Conservation (phyloP, 2,797 vertebrate genomes). For the Pyrocephalus nanus region DNA sequence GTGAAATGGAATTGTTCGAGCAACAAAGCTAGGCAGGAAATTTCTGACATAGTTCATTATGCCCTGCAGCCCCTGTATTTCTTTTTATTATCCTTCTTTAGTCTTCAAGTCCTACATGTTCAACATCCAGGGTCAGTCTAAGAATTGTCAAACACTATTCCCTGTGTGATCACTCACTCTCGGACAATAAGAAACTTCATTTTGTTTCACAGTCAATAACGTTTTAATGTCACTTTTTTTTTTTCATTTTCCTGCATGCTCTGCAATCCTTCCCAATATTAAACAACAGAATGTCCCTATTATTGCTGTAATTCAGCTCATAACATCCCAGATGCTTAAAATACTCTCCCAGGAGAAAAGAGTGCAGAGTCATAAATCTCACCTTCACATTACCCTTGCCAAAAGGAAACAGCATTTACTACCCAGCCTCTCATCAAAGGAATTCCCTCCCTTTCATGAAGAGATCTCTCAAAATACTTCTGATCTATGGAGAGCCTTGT, state of each 20-base stretch:
- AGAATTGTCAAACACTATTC: slow-evolving; percentile 40
- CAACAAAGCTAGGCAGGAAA: slow-evolving; percentile 39
- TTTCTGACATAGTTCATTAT: slow-evolving; percentile 55
- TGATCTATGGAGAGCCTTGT: neutral
- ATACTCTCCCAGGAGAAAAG: neutral
- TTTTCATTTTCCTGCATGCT: neutral
- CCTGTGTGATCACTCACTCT: neutral
- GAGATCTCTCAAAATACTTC: neutral
- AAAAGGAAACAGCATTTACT: neutral
- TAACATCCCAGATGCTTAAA: slow-evolving; percentile 14
- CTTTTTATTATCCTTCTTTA: slow-evolving; percentile 59
- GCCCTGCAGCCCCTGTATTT: slow-evolving; percentile 51
- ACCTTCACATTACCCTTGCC: slow-evolving; percentile 36
- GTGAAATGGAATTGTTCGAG: slow-evolving; percentile 24
- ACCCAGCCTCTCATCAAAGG: neutral
- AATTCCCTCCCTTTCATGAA: slow-evolving; percentile 10
- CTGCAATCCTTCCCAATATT: neutral
- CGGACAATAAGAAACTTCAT: slow-evolving; percentile 48
- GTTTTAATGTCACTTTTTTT: slow-evolving; percentile 39
- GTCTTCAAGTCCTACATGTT: slow-evolving; percentile 24
- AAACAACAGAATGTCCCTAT: slow-evolving; percentile 7
- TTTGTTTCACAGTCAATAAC: slow-evolving; percentile 52
- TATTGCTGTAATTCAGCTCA: slow-evolving; percentile 22
- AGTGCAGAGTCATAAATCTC: neutral
- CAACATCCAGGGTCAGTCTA: slow-evolving; percentile 30